phyloP scores from a whole-genome alignment of 2,113 vertebrate species.

The Gnathonemus echidnorhynchus region DNA sequence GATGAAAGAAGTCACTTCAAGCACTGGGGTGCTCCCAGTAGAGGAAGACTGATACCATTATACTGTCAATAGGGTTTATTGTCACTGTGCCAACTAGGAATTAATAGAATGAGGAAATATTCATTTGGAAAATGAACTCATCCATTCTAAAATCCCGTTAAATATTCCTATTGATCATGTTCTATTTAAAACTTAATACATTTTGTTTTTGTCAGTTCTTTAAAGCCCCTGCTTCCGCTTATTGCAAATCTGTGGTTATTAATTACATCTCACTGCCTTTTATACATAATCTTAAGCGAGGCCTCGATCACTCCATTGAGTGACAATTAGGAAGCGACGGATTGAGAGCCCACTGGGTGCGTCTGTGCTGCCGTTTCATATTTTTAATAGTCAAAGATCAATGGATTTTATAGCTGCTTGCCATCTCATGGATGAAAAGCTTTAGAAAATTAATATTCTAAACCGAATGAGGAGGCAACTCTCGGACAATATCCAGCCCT shows the following conservation, averaged over 20 bases:
- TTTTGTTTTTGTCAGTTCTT: background rate
- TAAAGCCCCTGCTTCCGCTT: background rate
- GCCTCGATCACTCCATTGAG: background rate
- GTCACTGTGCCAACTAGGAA: background rate
- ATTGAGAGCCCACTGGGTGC: background rate
- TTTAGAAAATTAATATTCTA: background rate
- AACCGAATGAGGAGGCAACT: background rate
- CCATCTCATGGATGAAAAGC: background rate
- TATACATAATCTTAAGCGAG: background rate
- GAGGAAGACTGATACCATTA: background rate
- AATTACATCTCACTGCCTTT: conserved; percentile 6
- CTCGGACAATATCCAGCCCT: background rate
- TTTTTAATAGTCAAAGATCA: background rate
- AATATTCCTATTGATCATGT: background rate
- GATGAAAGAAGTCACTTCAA: background rate
- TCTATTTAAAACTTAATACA: conserved; percentile 5
- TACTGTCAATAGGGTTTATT: background rate
- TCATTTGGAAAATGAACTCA: background rate
- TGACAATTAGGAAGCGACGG: background rate
- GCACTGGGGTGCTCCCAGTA: background rate
- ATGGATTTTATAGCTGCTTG: background rate
- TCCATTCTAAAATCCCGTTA: background rate
- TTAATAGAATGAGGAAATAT: background rate
- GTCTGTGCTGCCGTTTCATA: background rate
- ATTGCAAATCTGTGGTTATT: background rate